phyloP scores from a whole-genome alignment of 2,113 vertebrate genomes.

The Dasyornis broadbenti region DNA sequence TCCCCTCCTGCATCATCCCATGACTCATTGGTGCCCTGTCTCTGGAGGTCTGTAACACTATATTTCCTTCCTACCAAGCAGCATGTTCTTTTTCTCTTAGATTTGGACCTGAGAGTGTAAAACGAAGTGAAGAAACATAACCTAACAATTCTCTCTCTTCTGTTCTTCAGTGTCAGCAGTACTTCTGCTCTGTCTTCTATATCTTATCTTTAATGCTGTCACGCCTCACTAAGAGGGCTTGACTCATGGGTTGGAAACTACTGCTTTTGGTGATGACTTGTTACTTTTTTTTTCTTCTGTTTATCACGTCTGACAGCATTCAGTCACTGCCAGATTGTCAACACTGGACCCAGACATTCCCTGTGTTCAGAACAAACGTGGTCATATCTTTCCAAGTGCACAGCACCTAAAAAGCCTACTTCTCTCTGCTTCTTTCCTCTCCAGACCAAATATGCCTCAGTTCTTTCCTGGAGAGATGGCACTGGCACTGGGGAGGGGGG shows the following conservation, averaged over 20 bases:
- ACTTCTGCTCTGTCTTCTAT: not conserved
- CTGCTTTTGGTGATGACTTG: conserved; percentile 15
- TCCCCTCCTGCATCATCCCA: not conserved
- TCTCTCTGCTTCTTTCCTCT: not conserved
- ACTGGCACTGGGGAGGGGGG: not conserved
- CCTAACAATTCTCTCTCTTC: not conserved
- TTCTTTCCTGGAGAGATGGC: not conserved
- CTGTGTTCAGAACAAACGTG: not conserved
- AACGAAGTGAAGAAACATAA: not conserved
- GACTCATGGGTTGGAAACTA: not conserved
- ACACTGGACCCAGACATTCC: not conserved
- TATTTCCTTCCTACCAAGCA: not conserved
- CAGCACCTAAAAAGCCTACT: not conserved
- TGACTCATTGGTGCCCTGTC: not conserved
- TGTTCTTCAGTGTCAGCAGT: not conserved
- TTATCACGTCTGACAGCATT: not conserved
- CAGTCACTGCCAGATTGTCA: not conserved
- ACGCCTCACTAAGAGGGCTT: not conserved
- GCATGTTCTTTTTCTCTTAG: not conserved
- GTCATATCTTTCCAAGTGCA: not conserved
- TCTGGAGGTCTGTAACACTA: not conserved
- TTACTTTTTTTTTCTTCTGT: not conserved
- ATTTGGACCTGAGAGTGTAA: not conserved
- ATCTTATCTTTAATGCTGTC: conserved; percentile 6
- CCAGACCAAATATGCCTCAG: not conserved